phyloP scores from a whole-genome alignment of 1,140 invertebrate species.

The Colletes latitarsis region DNA sequence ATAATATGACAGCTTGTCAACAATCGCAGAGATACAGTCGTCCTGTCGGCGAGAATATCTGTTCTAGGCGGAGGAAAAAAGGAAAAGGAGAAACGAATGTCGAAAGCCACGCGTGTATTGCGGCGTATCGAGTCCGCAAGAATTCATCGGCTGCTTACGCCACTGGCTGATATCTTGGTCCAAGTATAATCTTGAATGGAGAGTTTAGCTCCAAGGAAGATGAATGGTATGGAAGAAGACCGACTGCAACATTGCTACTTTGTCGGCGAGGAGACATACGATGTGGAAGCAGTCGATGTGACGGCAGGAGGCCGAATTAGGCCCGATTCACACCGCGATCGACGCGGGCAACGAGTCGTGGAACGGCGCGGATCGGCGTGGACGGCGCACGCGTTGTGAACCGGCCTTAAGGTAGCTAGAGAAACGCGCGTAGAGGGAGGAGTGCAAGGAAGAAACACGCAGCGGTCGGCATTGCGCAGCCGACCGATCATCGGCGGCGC shows the following conservation, averaged over 20 bases:
- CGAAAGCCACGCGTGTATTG: neutral
- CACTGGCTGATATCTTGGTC: slow-evolving; percentile 23
- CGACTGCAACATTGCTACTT: slow-evolving; percentile 56
- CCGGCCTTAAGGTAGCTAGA: slow-evolving; percentile 18
- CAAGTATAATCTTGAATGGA: slow-evolving; percentile 37
- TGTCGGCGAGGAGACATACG: slow-evolving; percentile 56
- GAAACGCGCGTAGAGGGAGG: slow-evolving; percentile 11
- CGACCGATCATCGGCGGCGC: slow-evolving; percentile 1
- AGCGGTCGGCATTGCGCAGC: neutral
- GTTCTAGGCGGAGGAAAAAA: neutral
- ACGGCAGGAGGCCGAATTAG: slow-evolving; percentile 22
- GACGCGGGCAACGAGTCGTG: too few species aligned
- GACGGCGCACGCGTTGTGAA: slow-evolving; percentile 7
- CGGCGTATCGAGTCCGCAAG: neutral
- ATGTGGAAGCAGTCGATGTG: slow-evolving; percentile 36
- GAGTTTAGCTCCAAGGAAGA: slow-evolving; percentile 62
- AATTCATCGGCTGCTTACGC: slow-evolving; percentile 18
- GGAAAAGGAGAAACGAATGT: neutral
- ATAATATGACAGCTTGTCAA: too few species aligned
- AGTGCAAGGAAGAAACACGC: slow-evolving; percentile 15
- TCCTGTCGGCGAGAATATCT: too few species aligned
- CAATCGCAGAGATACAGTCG: too few species aligned
- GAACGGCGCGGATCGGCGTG: too few species aligned
- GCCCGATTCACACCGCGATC: slow-evolving; percentile 2
- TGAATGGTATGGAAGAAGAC: slow-evolving; percentile 49